phyloP scores from a whole-genome alignment of 2,888 invertebrate genomes.

The Volucella inanis region DNA sequence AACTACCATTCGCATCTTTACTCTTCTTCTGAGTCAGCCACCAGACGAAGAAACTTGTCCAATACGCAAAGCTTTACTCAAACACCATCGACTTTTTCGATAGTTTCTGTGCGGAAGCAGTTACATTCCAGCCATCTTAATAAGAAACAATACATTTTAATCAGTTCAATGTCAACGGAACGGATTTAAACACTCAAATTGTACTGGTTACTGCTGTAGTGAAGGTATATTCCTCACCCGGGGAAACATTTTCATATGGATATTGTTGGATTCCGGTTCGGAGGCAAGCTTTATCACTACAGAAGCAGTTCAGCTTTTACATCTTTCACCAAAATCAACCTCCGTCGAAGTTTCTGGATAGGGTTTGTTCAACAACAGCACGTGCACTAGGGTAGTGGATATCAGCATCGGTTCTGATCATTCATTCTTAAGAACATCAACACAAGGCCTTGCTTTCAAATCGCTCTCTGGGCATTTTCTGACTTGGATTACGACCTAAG shows the following conservation, averaged over 20 bases:
- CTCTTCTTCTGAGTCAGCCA: too few relatives aligned
- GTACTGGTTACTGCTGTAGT: too few relatives aligned
- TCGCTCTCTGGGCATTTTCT: too few relatives aligned
- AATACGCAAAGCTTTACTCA: background rate
- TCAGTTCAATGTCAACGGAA: background rate
- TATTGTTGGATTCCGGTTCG: background rate
- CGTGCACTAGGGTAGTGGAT: background rate
- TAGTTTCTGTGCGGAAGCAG: background rate
- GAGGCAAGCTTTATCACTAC: background rate
- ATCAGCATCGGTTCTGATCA: background rate
- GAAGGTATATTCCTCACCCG: too few relatives aligned
- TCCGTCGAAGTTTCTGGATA: background rate
- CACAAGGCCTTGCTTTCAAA: background rate
- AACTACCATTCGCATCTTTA: too few relatives aligned
- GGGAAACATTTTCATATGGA: background rate
- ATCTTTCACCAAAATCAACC: background rate
- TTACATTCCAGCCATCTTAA: background rate
- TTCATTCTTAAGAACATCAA: background rate
- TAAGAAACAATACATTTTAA: background rate
- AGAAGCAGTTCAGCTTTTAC: background rate
- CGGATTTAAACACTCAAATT: too few relatives aligned
- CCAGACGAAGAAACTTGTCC: background rate
- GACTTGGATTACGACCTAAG: background rate
- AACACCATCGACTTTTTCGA: background rate
- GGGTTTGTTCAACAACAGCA: background rate